A percentile compares a stretch with the other conserved stretches of the same genome.
These are phyloP conservation scores for Ibidorhyncha struthersii DNA, from an alignment of 2,113 vertebrate genomes.

Conservation along the genomic window DNA sequence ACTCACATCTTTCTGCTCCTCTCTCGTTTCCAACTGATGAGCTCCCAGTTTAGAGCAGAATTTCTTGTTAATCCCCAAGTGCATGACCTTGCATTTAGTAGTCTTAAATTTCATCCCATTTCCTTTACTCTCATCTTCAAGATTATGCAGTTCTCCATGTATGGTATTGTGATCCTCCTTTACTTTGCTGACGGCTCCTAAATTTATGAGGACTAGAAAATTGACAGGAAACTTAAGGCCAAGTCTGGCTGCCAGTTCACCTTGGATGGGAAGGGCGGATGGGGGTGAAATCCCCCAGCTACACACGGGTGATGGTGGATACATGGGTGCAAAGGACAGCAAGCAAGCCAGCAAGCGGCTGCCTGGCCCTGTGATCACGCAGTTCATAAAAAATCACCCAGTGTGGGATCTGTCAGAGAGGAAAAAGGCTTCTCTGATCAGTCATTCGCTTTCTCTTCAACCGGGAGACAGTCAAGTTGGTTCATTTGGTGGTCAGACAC, in stretches of 20 bases:
- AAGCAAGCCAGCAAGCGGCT: fast-evolving
- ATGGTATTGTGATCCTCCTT: slow-evolving; percentile 67
- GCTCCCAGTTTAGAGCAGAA: slow-evolving; percentile 66
- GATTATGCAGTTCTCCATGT: slow-evolving; percentile 67
- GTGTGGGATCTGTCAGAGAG: background rate
- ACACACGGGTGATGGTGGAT: fast-evolving
- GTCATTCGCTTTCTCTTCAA: background rate
- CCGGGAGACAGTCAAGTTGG: fast-evolving
- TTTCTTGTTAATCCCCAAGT: slow-evolving; percentile 70
- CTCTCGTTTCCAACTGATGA: slow-evolving; percentile 59
- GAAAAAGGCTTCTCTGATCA: background rate
- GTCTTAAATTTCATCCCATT: slow-evolving; percentile 71
- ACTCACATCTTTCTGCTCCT: slow-evolving; percentile 49
- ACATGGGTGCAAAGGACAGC: background rate
- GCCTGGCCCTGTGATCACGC: background rate
- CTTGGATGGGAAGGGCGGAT: background rate
- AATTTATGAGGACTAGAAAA: slow-evolving; percentile 58
- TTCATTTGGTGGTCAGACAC: background rate
- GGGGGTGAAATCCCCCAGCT: background rate
- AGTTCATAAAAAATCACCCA: background rate
- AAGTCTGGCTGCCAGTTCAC: background rate
- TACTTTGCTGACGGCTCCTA: slow-evolving; percentile 66
- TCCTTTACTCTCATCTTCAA: slow-evolving; percentile 63
- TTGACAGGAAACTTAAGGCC: slow-evolving; percentile 33
- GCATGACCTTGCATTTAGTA: slow-evolving; percentile 73